Evolutionary conservation across 2,888 invertebrate genomes (phyloP).

Genomic region (Bugulina stolonifera): DNA sequence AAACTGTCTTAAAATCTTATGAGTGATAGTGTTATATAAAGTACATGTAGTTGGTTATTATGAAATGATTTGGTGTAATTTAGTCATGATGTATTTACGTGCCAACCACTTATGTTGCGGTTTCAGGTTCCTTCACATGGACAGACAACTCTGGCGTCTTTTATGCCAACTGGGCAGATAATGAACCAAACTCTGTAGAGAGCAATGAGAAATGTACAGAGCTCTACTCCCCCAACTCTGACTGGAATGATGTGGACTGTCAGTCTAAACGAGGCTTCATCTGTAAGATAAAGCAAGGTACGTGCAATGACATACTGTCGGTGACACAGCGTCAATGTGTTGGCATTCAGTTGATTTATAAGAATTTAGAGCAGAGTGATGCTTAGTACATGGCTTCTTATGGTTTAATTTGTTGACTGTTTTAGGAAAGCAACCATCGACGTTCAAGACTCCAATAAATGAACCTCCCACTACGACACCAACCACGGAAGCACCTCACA

Average conservation of each 20-base stretch:
- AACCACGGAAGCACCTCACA: background rate
- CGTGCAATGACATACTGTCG: no score
- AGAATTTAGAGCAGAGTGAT: no score
- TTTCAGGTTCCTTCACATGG: conserved; percentile 31
- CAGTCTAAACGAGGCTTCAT: conserved; percentile 33
- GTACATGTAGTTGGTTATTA: no score
- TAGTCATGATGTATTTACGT: no score
- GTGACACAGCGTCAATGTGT: no score
- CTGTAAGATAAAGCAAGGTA: conserved; percentile 33
- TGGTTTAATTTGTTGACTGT: background rate
- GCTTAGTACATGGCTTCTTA: background rate
- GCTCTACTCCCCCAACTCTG: conserved; percentile 29
- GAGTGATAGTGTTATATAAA: no score
- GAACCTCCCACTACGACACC: background rate
- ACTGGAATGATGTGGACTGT: conserved; percentile 42
- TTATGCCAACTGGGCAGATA: conserved; percentile 35
- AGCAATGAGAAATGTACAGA: conserved; percentile 39
- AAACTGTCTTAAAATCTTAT: no score
- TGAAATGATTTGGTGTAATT: no score
- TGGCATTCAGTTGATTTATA: no score
- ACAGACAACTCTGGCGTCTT: conserved; percentile 35
- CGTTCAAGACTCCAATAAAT: background rate
- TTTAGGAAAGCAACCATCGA: background rate
- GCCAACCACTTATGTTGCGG: no score
- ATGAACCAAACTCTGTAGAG: conserved; percentile 38